These are phyloP conservation scores for Corythoichthys intestinalis DNA, from an alignment of 2,113 vertebrate genomes.

Conservation along the genomic window DNA sequence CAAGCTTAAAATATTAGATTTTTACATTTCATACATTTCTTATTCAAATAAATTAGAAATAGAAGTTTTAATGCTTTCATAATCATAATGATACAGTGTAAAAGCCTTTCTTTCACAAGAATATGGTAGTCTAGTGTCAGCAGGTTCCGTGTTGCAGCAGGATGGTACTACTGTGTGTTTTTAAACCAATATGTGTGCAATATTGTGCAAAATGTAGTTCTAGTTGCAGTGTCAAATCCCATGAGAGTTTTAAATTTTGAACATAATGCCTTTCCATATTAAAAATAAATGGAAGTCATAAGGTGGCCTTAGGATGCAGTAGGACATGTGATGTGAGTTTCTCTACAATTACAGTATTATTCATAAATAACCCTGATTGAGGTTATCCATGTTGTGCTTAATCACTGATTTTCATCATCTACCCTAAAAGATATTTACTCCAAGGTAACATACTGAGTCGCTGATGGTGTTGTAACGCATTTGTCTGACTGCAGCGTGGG, in stretches of 20 bases:
- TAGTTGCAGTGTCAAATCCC: constrained; percentile 49
- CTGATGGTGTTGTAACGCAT: too few relatives aligned
- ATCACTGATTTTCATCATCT: neutral
- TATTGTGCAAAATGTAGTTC: constrained; percentile 27
- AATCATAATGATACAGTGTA: constrained; percentile 4
- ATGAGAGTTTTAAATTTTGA: constrained; percentile 44
- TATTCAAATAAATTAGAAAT: constrained; percentile 14
- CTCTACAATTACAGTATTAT: constrained; percentile 21
- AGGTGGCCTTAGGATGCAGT: constrained; percentile 23
- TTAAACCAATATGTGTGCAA: constrained; percentile 21
- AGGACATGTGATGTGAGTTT: constrained; percentile 13
- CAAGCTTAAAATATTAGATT: constrained; percentile 5
- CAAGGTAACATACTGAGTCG: neutral
- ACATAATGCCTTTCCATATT: constrained; percentile 41
- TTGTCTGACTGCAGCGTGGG: too few relatives aligned
- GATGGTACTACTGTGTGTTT: constrained; percentile 31
- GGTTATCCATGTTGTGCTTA: constrained; percentile 19
- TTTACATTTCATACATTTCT: constrained; percentile 11
- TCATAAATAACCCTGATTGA: constrained; percentile 31
- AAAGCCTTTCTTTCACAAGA: constrained; percentile 11
- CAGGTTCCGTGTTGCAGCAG: constrained; percentile 25
- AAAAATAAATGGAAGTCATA: constrained; percentile 39
- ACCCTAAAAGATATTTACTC: neutral
- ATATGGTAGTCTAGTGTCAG: constrained; percentile 30
- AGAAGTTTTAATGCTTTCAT: constrained; percentile 10